Evolutionary conservation across 1,140 invertebrate genomes (phyloP), one percentile per base, ranked within the genome.

Genomic region (Kradibia gibbosae): DNA sequence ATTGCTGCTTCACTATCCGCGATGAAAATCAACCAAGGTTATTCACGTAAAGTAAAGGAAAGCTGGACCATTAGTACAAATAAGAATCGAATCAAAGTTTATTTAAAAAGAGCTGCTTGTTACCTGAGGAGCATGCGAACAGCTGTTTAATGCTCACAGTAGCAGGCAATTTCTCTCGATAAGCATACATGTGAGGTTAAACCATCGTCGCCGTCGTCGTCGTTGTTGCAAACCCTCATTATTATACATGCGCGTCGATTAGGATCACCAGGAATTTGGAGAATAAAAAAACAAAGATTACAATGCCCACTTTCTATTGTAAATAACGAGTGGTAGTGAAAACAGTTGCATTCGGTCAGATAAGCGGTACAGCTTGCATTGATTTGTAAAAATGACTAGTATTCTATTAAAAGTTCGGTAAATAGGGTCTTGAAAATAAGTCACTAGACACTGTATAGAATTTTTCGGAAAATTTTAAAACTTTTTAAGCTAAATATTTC

Each of bases 221-320:
- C n/a, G 34, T 75, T n/a, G 34, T 34, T 17, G 45, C 13, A 39
- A 8, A 28, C 1, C 13, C 48, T 45, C n/a, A 28, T 67, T 81
- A 72, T 79, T 79, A 57, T 72, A 71, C 77, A 76, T 36, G 72
- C 28, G 60, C 79, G 60, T 42, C 45, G 70, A 79, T 79, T 72
- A 72, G 50, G 53, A 79, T 79, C 71, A 28, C 71, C 57, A 55
- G 53, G 79, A 75, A 81, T 81, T 81, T 81, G n/a, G 79, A 73
- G 79, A 81, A 81, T 55, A 50, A 57, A 81, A 72, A 76, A 80
- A 80, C 78, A 80, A 80, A 74, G 71, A 42, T 80, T 70, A 34
- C 22, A 65, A 65, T 65, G 60, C 31, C 67, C 42, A 50, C 72
- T 74, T 74, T 74, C 78, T 65, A 74, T 80, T 78, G 65, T 78